Conservation (phyloP, 2,888 invertebrate species). For the Brenthis hecate region DNA sequence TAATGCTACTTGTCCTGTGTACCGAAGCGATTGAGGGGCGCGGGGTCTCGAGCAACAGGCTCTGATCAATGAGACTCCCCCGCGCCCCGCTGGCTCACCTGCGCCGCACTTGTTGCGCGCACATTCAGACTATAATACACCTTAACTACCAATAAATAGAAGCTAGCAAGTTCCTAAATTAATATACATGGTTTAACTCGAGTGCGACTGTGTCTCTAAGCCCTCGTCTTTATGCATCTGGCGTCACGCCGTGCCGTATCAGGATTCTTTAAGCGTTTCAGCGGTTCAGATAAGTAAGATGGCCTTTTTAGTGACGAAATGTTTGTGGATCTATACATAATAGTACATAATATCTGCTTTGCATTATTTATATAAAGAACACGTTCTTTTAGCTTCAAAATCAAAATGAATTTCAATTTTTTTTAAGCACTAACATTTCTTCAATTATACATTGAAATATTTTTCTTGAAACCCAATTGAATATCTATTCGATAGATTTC, state of each 20-base stretch:
- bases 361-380: not conserved
- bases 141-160: conserved; percentile 26
- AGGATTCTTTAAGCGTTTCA: conserved; percentile 24
- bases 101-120: conserved; percentile 80
- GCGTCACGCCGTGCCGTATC: conserved; percentile 33
- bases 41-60: conserved; percentile 68
- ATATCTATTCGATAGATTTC: no score
- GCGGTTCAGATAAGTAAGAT: conserved; percentile 16
- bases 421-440: not conserved
- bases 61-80: conserved; percentile 72
- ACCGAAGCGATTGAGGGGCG: conserved; percentile 38
- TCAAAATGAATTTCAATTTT: not conserved
- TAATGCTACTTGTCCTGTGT: conserved; percentile 53
- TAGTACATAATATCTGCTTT: not conserved
- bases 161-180: conserved; percentile 26
- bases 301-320: conserved; percentile 14
- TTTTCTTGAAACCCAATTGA: no score
- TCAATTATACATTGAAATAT: no score
- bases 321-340: conserved; percentile 18
- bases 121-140: conserved; percentile 34
- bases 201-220: conserved; percentile 23
- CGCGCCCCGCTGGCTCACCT: conserved; percentile 53
- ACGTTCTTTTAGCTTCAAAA: not conserved
- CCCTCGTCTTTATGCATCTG: conserved; percentile 30
- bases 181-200: conserved; percentile 24